A percentile compares a stretch with the other conserved stretches of the same genome.
phyloP scores from a whole-genome alignment of 2,888 invertebrate species.

The Scrobipalpa costella region DNA sequence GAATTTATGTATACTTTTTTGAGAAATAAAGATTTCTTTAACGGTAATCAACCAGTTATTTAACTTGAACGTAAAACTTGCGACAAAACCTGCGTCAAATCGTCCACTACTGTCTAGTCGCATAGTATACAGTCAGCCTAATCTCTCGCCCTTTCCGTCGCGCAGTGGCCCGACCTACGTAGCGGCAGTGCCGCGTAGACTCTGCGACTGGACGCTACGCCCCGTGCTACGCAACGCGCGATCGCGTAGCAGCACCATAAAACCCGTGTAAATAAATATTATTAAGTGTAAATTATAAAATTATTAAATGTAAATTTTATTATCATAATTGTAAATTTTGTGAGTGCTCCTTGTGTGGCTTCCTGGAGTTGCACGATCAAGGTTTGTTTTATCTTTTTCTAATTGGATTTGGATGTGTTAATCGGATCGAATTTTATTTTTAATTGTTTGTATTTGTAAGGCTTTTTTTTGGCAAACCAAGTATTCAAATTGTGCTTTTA shows the following conservation, averaged over 20 bases:
- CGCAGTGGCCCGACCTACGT: slow-evolving; percentile 22
- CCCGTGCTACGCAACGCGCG: slow-evolving; percentile 25
- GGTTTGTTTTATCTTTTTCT: slow-evolving; percentile 26
- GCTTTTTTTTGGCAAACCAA: neutral
- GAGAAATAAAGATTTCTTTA: no score
- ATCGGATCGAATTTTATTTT: slow-evolving; percentile 20
- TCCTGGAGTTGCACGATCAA: slow-evolving; percentile 25
- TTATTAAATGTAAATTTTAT: slow-evolving; percentile 7
- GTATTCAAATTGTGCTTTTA: neutral
- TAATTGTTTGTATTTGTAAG: neutral
- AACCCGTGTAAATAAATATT: slow-evolving; percentile 25
- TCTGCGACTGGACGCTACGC: slow-evolving; percentile 26
- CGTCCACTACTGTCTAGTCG: neutral
- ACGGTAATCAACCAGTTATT: no score
- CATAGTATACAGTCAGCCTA: neutral
- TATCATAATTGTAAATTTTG: slow-evolving; percentile 11
- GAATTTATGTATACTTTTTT: no score
- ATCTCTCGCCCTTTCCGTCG: neutral
- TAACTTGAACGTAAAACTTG: neutral
- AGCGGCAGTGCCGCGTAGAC: slow-evolving; percentile 36
- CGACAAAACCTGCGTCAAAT: slow-evolving; percentile 12
- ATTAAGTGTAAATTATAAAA: slow-evolving; percentile 20
- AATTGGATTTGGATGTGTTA: slow-evolving; percentile 24
- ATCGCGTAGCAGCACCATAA: slow-evolving; percentile 20
- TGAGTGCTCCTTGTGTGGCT: slow-evolving; percentile 27